A percentile compares a stretch with the other conserved stretches of the same genome.
Evolutionary conservation across 2,888 invertebrate species (phyloP).

Genomic region (Coelinius sp.): DNA sequence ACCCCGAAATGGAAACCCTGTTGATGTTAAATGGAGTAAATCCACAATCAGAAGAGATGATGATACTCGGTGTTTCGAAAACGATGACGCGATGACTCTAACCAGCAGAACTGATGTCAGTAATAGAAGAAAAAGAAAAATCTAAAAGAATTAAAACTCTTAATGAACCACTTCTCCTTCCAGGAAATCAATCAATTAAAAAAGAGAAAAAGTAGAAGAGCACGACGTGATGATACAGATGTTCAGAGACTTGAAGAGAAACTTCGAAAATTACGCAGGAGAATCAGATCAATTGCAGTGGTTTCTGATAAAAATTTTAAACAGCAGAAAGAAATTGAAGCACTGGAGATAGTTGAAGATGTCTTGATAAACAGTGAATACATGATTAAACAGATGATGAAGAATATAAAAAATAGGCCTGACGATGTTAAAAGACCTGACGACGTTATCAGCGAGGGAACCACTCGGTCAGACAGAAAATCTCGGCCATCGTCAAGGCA

Average conservation of each 20-base stretch:
- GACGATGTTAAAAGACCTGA: conserved; percentile 13
- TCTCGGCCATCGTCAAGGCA: conserved; percentile 28
- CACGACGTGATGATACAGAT: neutral
- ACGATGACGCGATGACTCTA: neutral
- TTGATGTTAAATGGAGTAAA: conserved; percentile 14
- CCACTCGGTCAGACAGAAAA: conserved; percentile 12
- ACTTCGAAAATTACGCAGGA: conserved; percentile 22
- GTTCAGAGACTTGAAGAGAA: neutral
- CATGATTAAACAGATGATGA: neutral
- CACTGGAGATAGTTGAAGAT: conserved; percentile 26
- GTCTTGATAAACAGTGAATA: conserved; percentile 10
- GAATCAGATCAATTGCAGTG: conserved; percentile 14
- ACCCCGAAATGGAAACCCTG: neutral
- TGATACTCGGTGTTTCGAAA: conserved; percentile 20
- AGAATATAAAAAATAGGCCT: neutral
- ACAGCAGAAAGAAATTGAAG: conserved; percentile 22
- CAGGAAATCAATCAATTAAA: neutral
- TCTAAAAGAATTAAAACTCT: neutral
- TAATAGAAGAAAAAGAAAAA: neutral
- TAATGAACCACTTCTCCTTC: neutral
- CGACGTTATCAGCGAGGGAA: neutral
- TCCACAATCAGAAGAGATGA: conserved; percentile 10
- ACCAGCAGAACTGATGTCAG: conserved; percentile 3
- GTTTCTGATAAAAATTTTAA: conserved; percentile 7
- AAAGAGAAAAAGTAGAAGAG: neutral